A percentile compares a stretch with the other conserved stretches of the same genome.
Conservation (phyloP, 2,888 invertebrate species). For the Biston betularia region DNA sequence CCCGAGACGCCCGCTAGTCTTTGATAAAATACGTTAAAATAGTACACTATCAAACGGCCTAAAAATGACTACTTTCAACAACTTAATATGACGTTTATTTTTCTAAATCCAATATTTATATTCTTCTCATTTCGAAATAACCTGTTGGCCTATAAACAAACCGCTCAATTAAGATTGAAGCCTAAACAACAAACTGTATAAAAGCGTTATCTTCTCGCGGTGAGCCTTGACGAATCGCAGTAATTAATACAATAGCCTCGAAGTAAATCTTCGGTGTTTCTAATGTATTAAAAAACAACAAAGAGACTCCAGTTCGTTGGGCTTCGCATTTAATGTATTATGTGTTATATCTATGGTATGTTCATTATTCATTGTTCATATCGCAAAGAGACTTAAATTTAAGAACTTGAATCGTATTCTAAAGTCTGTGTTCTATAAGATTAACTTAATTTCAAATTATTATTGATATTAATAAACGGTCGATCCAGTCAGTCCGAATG, state of each 20-base stretch:
- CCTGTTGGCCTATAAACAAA: conserved; percentile 26
- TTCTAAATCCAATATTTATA: neutral
- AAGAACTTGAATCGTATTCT: too few species aligned
- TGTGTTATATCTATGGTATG: neutral
- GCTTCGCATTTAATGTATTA: neutral
- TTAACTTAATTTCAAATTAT: too few species aligned
- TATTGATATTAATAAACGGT: too few species aligned
- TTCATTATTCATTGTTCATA: too few species aligned
- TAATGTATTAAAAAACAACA: conserved; percentile 57
- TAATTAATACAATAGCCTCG: conserved; percentile 38
- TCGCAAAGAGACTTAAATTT: too few species aligned
- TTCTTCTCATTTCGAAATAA: conserved; percentile 24
- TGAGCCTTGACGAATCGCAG: conserved; percentile 29
- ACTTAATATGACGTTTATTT: too few species aligned
- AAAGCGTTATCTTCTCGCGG: conserved; percentile 39
- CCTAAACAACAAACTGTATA: conserved; percentile 36
- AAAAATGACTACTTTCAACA: too few species aligned
- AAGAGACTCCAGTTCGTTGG: neutral
- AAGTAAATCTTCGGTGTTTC: conserved; percentile 54
- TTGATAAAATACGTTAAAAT: too few species aligned
- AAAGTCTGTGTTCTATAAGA: too few species aligned
- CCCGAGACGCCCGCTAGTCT: too few species aligned
- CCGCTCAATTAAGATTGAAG: conserved; percentile 34
- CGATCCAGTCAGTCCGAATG: too few species aligned
- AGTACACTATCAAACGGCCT: too few species aligned